Percentiles rank a stretch among this genome's conserved stretches.
Evolutionary conservation across 2,888 invertebrate genomes (phyloP).

Genomic region (Metacarcinus magister): DNA sequence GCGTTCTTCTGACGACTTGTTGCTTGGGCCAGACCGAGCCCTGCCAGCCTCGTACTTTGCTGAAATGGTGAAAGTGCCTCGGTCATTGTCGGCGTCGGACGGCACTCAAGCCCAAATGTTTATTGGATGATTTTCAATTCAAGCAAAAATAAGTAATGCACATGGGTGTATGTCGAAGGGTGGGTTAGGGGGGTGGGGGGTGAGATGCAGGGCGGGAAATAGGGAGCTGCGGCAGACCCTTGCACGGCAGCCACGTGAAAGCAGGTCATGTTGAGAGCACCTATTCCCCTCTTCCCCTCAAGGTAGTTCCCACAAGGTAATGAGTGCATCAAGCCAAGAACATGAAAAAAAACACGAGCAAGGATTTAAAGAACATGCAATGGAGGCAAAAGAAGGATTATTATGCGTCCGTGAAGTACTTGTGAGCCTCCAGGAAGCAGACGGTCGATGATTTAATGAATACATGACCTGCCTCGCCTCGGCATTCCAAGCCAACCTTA

Average conservation of each 20-base stretch:
- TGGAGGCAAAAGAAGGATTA: not conserved
- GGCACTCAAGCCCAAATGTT: slow-evolving; percentile 63
- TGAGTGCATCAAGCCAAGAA: not conserved
- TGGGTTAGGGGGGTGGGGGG: not conserved
- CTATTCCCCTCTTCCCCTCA: not conserved
- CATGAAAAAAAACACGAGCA: too few relatives aligned
- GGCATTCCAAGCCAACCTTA: not conserved
- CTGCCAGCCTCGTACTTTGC: slow-evolving; percentile 58
- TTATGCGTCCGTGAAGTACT: not conserved
- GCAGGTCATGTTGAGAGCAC: not conserved
- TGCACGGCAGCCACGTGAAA: not conserved
- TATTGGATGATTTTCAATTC: slow-evolving; percentile 70
- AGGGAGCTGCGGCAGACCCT: not conserved
- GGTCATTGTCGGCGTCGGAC: slow-evolving; percentile 65
- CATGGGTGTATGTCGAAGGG: not conserved
- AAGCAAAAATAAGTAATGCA: slow-evolving; percentile 9
- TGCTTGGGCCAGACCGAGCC: slow-evolving; percentile 61
- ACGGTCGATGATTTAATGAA: not conserved
- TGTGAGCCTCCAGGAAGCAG: not conserved
- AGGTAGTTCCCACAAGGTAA: not conserved
- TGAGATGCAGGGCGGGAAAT: not conserved
- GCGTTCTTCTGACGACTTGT: slow-evolving; percentile 59
- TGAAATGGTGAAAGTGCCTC: slow-evolving; percentile 69
- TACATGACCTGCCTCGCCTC: not conserved
- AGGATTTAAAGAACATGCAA: too few relatives aligned